A percentile compares a stretch with the other conserved stretches of the same genome.
These are phyloP conservation scores for Atherinomorus stipes DNA, from an alignment of 2,113 vertebrate species.

Conservation along the genomic window DNA sequence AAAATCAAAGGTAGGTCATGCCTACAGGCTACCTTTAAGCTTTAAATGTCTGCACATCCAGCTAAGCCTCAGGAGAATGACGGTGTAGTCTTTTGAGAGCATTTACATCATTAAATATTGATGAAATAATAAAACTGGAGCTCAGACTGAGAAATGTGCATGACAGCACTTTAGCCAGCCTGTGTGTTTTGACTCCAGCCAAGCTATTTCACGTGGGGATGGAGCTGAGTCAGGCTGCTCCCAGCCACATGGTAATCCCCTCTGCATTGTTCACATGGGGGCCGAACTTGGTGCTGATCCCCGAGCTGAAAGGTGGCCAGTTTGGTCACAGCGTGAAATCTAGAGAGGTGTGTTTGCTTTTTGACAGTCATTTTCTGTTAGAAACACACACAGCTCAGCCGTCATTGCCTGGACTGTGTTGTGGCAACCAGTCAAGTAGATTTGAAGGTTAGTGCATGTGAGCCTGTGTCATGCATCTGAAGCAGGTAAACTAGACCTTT, in stretches of 20 bases:
- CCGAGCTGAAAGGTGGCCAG: background rate
- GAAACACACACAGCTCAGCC: background rate
- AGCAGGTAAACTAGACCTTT: background rate
- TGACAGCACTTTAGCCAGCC: constrained; percentile 44
- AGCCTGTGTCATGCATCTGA: background rate
- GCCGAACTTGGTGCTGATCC: constrained; percentile 24
- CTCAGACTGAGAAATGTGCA: constrained; percentile 34
- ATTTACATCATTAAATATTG: constrained; percentile 66
- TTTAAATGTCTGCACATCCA: constrained; percentile 27
- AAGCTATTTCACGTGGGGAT: constrained; percentile 32
- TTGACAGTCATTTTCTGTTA: background rate
- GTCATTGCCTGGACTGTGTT: background rate
- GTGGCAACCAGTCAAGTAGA: background rate
- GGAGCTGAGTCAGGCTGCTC: constrained; percentile 59
- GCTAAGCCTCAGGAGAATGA: constrained; percentile 39
- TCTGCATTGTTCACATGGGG: constrained; percentile 38
- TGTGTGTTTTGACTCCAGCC: constrained; percentile 20
- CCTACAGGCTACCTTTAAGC: constrained; percentile 24
- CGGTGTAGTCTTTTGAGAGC: constrained; percentile 43
- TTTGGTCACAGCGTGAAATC: background rate
- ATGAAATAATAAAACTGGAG: constrained; percentile 58
- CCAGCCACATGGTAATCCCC: constrained; percentile 41
- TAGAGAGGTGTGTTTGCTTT: too few relatives aligned
- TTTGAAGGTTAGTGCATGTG: background rate
- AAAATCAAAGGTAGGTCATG: constrained; percentile 14